Evolutionary conservation across 2,113 vertebrate species (phyloP), one percentile per base, ranked within the genome.

Genomic region (Sciurus niger): DNA sequence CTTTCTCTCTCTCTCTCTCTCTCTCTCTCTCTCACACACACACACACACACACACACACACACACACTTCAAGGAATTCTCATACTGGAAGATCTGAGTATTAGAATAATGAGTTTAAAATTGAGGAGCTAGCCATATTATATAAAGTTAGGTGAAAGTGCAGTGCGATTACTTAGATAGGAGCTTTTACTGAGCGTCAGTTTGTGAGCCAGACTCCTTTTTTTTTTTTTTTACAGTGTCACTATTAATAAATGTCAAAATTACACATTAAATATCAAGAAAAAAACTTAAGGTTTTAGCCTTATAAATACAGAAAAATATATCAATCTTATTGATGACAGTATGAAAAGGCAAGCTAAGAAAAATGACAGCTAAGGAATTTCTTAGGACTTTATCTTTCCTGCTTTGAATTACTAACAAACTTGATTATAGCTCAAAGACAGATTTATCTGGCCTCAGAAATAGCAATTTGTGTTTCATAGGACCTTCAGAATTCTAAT

Each of bases 401-500:
- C 12, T 46, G 14, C 30, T 70, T 86, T 90, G 46, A 90, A 90
- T 77, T 58, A 63, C 11, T 90, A 67, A 67, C n/a, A 48, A 32
- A 76, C 5, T 34, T 90, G 28, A 77, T 84, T 58, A 65, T 20
- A 72, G 40, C 4, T 46, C 48, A 70, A 87, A 70, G 16, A 60
- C 63, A 80, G 37, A 58, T 32, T 79, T 92, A 78, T 11, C 25
- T 82, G 24, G 6, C 9, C 46, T 87, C 70, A 77, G 85, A 93
- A 84, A 76, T 34, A 94, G 55, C 46, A 85, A 82, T 85, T 74
- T n/a, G 32, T 32, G 2, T 80, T 88, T 76, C 40, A 32, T 10
- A 83, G 9, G 24, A 6, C 28, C 24, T 93, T 92, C 84, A 77
- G 58, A 80, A 72, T 80, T 95, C 40, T 96, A 68, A 74, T 70